Percentiles rank a stretch among this genome's conserved stretches.
These are phyloP conservation scores for Druon quercuslanigerum DNA, from an alignment of 1,140 invertebrate genomes.

Conservation along the genomic window DNA sequence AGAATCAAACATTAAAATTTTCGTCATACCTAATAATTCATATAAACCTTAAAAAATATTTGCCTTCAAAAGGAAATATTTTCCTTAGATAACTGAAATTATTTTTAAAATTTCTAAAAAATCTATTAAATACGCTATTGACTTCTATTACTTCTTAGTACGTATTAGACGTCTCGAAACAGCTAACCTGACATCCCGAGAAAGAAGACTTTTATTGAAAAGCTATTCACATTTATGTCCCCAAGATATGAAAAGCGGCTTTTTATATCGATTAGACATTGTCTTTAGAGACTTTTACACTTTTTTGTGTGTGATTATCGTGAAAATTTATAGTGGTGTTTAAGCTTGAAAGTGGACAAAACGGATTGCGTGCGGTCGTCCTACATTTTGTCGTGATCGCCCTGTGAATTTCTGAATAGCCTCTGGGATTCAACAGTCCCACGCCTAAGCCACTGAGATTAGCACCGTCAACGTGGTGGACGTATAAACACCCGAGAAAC, in stretches of 20 bases:
- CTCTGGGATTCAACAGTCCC: conserved; percentile 58
- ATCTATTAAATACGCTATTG: neutral
- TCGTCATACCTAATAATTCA: too few species aligned
- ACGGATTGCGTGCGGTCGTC: conserved; percentile 43
- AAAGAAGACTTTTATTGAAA: neutral
- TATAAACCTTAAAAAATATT: too few species aligned
- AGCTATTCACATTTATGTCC: neutral
- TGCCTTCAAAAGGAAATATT: too few species aligned
- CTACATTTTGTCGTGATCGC: conserved; percentile 44
- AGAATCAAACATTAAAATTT: too few species aligned
- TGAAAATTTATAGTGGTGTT: neutral
- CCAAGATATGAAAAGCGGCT: too few species aligned
- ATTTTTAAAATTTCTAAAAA: neutral
- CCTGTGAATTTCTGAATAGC: conserved; percentile 58
- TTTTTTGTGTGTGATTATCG: too few species aligned
- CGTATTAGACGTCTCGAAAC: neutral
- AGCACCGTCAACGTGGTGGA: conserved; percentile 46
- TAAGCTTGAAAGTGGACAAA: neutral
- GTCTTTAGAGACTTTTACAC: too few species aligned
- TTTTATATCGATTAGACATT: too few species aligned
- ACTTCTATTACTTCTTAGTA: neutral
- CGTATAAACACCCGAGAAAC: conserved; percentile 48
- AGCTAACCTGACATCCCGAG: neutral
- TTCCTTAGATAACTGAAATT: too few species aligned
- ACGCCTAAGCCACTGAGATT: conserved; percentile 58